Base-by-base conservation (phyloP, 2,888 invertebrate genomes). In the Eilema caniola region DNA sequence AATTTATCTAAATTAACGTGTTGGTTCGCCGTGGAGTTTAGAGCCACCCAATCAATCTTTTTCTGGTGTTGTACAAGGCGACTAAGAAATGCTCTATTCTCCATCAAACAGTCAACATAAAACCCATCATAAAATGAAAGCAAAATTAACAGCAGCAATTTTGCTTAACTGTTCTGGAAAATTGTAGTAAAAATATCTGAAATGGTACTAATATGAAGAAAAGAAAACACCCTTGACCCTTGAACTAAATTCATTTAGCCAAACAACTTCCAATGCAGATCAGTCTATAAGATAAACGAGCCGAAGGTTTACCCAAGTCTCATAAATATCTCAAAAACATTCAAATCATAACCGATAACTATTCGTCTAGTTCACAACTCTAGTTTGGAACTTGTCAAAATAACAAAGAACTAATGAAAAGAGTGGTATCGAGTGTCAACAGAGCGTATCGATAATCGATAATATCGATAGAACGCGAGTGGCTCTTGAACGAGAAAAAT, bases 391-490 rank as follows among this genome's bases (percentile, higher is more conserved):
- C 77, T 81, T 77, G 75, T 79, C 81, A 71, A 75, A 81, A 79
- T 80, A 80, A 78, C 74, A 76, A 74, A 74, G 74, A 77, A 75
- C 70, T 74, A 77, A 77, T 80, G 81, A 80, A 81, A 79, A 75
- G 75, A 79, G 69, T 62, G 71, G 66, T 74, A 76, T 79, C 72
- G 74, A 77, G 70, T 79, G 71, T 78, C 77, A 76, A 77, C 75
- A 79, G 73, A 69, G 59, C 70, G 64, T 76, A 81, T 81, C 71
- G 82, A 81, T 77, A 72, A 77, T 81, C 75, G 77, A 81, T 77
- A 74, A 53, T 74, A 57, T 70, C 64, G 68, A 66, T 75, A 67
- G 61, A 28, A 69, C 69, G 68, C 25, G 67, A 74, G 59, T 72
- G 65, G 71, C 23, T 69, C 69, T 79, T 65, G 65, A 67, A 65